Percentiles rank a stretch among this genome's conserved stretches.
Evolutionary conservation across 2,113 vertebrate species (phyloP).

Genomic region (Nestor notabilis): DNA sequence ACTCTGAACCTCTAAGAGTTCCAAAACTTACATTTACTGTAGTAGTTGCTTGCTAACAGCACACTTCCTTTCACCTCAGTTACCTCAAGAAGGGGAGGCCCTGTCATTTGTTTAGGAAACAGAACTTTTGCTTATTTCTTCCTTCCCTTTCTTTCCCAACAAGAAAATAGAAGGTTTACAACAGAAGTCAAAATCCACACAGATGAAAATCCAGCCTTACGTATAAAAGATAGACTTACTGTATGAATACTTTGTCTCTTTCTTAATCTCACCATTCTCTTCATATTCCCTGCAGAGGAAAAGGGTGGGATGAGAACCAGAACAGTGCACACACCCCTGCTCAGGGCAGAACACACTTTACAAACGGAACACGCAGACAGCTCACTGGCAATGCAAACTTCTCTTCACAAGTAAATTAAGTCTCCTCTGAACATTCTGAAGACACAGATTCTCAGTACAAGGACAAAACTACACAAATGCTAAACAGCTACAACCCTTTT

Average conservation of each 20-base stretch:
- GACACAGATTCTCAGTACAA: neutral
- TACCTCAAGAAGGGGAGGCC: neutral
- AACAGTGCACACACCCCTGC: neutral
- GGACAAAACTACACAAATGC: neutral
- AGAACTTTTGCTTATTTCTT: neutral
- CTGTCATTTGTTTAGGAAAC: neutral
- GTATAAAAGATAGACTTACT: conserved; percentile 80
- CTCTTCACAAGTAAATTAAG: neutral
- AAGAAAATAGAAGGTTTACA: neutral
- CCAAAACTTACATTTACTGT: neutral
- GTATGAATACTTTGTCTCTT: conserved; percentile 90
- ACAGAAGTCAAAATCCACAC: neutral
- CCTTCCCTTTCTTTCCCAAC: neutral
- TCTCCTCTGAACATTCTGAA: neutral
- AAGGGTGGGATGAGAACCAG: neutral
- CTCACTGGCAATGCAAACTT: neutral
- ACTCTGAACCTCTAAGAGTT: neutral
- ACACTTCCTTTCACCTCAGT: neutral
- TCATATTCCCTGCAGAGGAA: conserved; percentile 83
- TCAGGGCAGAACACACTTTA: neutral
- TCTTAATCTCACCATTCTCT: conserved; percentile 89
- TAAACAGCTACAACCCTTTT: neutral
- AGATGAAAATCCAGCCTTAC: neutral
- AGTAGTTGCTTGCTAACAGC: neutral
- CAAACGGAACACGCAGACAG: neutral